phyloP scores from a whole-genome alignment of 2,113 vertebrate genomes.

The Gobius niger region DNA sequence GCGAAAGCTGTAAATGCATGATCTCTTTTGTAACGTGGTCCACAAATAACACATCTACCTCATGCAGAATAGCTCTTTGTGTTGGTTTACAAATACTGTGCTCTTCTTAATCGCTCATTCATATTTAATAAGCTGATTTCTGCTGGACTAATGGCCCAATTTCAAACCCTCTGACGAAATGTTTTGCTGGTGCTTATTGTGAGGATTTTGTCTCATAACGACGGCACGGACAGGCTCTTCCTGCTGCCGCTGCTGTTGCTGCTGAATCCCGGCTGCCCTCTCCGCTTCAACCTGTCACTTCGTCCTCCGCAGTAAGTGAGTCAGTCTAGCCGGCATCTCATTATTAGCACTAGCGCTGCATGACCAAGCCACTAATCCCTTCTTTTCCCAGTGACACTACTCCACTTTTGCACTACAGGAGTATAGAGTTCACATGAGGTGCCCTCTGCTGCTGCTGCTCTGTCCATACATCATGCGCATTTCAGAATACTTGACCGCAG shows the following conservation, averaged over 20 bases:
- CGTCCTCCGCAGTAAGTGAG: slow-evolving; percentile 28
- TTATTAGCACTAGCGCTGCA: slow-evolving; percentile 47
- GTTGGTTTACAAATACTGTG: neutral
- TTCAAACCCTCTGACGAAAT: slow-evolving; percentile 30
- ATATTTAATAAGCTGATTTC: slow-evolving; percentile 10
- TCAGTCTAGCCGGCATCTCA: slow-evolving; percentile 28
- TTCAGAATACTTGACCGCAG: slow-evolving; percentile 42
- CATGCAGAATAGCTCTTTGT: neutral
- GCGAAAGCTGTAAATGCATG: neutral
- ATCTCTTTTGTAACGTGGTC: neutral
- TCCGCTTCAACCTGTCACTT: neutral
- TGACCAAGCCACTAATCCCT: slow-evolving; percentile 41
- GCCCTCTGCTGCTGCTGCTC: slow-evolving; percentile 12
- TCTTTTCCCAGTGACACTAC: slow-evolving; percentile 35
- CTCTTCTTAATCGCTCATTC: slow-evolving; percentile 2
- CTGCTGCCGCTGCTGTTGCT: neutral
- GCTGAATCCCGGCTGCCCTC: neutral
- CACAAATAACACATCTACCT: neutral
- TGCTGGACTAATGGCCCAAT: slow-evolving; percentile 17
- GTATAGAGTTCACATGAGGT: slow-evolving; percentile 45
- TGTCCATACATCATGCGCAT: slow-evolving; percentile 44
- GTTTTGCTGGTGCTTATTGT: neutral
- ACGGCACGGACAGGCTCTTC: neutral
- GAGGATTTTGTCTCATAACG: neutral
- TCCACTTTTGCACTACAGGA: slow-evolving; percentile 30